phyloP scores from a whole-genome alignment of 2,113 vertebrate species.

The Xyliphius kryptos region DNA sequence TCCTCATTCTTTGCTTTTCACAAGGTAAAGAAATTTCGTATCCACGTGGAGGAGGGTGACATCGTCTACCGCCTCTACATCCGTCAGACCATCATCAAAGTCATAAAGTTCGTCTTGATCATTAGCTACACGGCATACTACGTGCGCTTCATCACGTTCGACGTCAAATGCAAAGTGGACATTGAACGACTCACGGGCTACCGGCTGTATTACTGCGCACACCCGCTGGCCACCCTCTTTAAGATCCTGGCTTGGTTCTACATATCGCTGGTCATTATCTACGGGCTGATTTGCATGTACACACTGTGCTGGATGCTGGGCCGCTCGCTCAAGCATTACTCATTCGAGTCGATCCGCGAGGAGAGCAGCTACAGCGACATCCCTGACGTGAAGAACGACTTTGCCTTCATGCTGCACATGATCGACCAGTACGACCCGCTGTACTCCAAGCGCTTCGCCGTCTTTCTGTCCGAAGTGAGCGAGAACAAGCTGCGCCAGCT shows the following conservation, averaged over 20 bases:
- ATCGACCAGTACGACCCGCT: too few species aligned
- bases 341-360: slow-evolving; percentile 93
- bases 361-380: slow-evolving; percentile 98
- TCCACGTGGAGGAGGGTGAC: slow-evolving; percentile 92
- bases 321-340: slow-evolving; percentile 88
- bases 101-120: slow-evolving; percentile 92
- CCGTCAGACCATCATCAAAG: slow-evolving; percentile 95
- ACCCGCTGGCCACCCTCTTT: slow-evolving; percentile 90
- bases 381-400: too few species aligned
- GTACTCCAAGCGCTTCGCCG: too few species aligned
- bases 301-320: slow-evolving; percentile 94
- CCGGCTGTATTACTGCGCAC: slow-evolving; percentile 82
- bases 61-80: slow-evolving; percentile 94
- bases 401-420: too few species aligned
- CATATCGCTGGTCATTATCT: slow-evolving; percentile 87
- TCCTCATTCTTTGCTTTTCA: background rate
- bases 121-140: slow-evolving; percentile 92
- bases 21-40: slow-evolving; percentile 85
- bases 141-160: slow-evolving; percentile 80
- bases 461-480: too few species aligned
- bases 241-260: slow-evolving; percentile 95
- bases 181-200: slow-evolving; percentile 91
- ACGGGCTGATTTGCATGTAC: slow-evolving; percentile 94
- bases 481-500: too few species aligned
- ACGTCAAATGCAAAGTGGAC: slow-evolving; percentile 80